phyloP scores from a whole-genome alignment of 2,888 invertebrate species.

The Macrophya annulata region DNA sequence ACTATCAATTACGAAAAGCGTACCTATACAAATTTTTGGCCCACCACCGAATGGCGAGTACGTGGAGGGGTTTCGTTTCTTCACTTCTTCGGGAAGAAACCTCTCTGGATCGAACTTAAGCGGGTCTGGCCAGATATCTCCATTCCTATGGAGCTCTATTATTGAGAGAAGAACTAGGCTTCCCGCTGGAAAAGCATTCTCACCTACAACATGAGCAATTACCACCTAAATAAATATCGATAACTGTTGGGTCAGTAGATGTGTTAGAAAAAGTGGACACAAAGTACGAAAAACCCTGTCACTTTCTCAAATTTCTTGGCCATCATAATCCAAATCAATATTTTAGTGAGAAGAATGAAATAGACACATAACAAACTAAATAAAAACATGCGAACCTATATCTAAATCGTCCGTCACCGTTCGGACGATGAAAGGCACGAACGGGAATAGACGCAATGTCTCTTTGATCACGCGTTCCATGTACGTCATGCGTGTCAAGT shows the following conservation, averaged over 20 bases:
- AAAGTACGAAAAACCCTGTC: no score
- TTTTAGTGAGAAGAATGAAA: neutral
- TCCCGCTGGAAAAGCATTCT: constrained; percentile 63
- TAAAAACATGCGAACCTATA: constrained; percentile 65
- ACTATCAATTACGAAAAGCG: neutral
- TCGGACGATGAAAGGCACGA: constrained; percentile 81
- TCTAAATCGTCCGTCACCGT: constrained; percentile 79
- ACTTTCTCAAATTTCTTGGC: no score
- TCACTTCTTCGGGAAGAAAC: constrained; percentile 67
- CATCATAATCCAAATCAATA: neutral
- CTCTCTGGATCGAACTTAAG: constrained; percentile 70
- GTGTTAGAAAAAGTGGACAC: neutral
- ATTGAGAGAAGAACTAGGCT: constrained; percentile 62
- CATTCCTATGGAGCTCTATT: constrained; percentile 64
- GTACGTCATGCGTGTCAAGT: constrained; percentile 81
- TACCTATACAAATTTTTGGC: constrained; percentile 68
- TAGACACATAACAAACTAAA: neutral
- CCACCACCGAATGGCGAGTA: constrained; percentile 69
- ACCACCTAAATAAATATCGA: no score
- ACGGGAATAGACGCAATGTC: constrained; percentile 82
- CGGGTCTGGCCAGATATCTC: constrained; percentile 67
- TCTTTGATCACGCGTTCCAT: constrained; percentile 83
- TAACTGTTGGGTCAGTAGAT: neutral
- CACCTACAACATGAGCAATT: constrained; percentile 55
- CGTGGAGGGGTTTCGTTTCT: constrained; percentile 65